phyloP scores from a whole-genome alignment of 2,888 invertebrate species.

The Dorcus parallelipipedus region DNA sequence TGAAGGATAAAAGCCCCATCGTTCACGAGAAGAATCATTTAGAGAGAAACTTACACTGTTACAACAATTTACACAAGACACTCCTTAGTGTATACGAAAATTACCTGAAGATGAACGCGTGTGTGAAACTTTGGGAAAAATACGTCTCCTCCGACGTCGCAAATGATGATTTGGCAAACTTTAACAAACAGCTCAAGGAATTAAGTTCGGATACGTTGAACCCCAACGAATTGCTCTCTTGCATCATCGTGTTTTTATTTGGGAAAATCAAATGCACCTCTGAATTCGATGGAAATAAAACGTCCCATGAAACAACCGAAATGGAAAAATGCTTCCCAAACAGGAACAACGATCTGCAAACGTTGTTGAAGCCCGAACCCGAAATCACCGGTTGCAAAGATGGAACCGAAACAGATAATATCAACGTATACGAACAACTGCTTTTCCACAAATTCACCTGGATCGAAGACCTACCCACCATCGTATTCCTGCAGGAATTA shows the following conservation, averaged over 20 bases:
- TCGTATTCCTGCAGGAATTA: constrained; percentile 11
- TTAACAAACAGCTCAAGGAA: constrained; percentile 8
- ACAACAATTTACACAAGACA: constrained; percentile 8
- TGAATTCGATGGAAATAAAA: constrained; percentile 2
- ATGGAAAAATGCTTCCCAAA: not conserved
- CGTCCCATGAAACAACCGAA: not conserved
- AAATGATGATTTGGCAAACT: not conserved
- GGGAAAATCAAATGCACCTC: constrained; percentile 5
- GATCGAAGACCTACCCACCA: constrained; percentile 10
- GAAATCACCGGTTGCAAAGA: not conserved
- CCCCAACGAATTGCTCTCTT: constrained; percentile 3
- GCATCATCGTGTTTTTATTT: constrained; percentile 1
- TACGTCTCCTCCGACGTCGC: not conserved
- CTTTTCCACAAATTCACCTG: constrained; percentile 10
- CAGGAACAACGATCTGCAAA: not conserved
- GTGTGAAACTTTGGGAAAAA: constrained; percentile 4
- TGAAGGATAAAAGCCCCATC: constrained; percentile 11
- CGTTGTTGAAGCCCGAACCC: not conserved
- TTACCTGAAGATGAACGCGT: constrained; percentile 9
- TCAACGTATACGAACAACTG: constrained; percentile 6
- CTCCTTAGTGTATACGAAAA: constrained; percentile 5
- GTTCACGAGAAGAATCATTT: constrained; percentile 14
- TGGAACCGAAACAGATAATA: not conserved
- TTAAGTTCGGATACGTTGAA: constrained; percentile 3
- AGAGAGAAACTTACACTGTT: constrained; percentile 13